These are phyloP conservation scores for Phocoena phocoena DNA, from an alignment of 2,113 vertebrate genomes.

Conservation along the genomic window DNA sequence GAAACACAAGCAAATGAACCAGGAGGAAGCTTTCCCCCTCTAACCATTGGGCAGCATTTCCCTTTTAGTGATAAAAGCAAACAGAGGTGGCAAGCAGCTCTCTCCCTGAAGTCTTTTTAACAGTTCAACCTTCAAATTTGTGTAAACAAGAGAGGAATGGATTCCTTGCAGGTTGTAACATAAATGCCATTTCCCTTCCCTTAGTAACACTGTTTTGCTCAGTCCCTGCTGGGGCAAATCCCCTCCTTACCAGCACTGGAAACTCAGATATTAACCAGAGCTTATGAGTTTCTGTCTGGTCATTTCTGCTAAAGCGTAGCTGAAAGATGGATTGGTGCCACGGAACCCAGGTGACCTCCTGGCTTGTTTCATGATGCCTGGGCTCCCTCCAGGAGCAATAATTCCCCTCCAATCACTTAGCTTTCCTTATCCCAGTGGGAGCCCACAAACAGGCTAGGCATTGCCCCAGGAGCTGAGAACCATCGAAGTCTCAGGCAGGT, in stretches of 20 bases:
- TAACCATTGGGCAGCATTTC: neutral
- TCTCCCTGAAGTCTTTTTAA: neutral
- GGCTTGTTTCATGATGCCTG: neutral
- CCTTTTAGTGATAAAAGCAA: neutral
- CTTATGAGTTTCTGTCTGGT: neutral
- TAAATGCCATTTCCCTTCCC: neutral
- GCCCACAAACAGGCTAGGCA: rapidly evolving
- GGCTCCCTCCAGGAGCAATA: neutral
- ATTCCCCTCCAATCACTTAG: neutral
- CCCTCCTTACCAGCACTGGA: neutral
- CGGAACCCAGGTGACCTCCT: neutral
- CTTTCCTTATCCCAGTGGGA: neutral
- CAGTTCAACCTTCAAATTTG: neutral
- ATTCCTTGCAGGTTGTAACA: neutral
- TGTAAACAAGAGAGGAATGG: neutral
- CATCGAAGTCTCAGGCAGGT: neutral
- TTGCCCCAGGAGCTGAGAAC: neutral
- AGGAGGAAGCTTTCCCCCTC: neutral
- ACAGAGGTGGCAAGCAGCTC: neutral
- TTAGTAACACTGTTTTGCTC: neutral
- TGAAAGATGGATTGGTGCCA: neutral
- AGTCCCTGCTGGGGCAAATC: neutral
- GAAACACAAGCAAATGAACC: neutral
- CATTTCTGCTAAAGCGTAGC: neutral
- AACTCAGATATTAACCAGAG: neutral